These are phyloP conservation scores for Xenentodon cancila DNA, from an alignment of 2,797 vertebrate species.

Conservation along the genomic window DNA sequence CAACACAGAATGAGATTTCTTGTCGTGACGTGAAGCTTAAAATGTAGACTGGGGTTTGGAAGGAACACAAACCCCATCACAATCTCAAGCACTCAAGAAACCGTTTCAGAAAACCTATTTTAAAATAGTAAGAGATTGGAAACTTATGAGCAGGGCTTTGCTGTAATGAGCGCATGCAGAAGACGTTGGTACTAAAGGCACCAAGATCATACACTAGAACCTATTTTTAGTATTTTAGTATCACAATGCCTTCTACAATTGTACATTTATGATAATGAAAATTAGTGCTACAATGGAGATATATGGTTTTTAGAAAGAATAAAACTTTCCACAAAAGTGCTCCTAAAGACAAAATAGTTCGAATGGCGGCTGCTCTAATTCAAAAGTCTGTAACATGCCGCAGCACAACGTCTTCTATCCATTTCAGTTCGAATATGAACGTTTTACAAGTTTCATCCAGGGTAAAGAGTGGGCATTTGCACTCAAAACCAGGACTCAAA, in stretches of 20 bases:
- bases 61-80: no score
- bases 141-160: no score
- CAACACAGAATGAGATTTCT: no score
- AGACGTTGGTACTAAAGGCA: not conserved
- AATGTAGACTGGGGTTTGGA: no score
- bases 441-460: not conserved
- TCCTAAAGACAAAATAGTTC: no score
- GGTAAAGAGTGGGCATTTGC: not conserved
- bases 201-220: constrained; percentile 5
- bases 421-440: no score
- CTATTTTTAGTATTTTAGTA: no score
- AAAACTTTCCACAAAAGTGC: not conserved
- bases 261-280: not conserved
- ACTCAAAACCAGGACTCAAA: no score
- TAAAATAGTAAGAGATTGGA: constrained; percentile 1
- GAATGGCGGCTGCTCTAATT: not conserved
- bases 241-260: no score
- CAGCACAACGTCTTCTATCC: not conserved
- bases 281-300: not conserved
- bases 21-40: no score
- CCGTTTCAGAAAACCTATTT: not conserved
- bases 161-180: not conserved
- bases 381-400: no score
- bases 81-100: not conserved
- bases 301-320: not conserved